Percentiles rank a stretch among this genome's conserved stretches.
Evolutionary conservation across 1,140 invertebrate genomes (phyloP).

Genomic region (Apis dorsata): DNA sequence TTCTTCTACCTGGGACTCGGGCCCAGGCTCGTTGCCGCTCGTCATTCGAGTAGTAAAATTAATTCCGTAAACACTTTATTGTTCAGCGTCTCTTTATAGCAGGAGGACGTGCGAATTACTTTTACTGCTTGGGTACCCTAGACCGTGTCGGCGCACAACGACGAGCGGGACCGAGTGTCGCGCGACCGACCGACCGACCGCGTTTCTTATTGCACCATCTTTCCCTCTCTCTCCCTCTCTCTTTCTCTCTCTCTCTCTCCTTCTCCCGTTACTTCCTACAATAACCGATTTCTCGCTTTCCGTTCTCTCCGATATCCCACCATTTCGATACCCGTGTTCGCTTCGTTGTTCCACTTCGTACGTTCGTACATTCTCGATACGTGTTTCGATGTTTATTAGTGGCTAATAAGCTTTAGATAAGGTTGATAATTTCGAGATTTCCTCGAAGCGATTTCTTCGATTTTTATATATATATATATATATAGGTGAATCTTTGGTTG

Average conservation of each 20-base stretch:
- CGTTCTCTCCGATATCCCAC: constrained; percentile 22
- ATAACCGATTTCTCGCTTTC: background rate
- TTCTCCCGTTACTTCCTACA: constrained; percentile 34
- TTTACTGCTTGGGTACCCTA: constrained; percentile 65
- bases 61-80: constrained; percentile 75
- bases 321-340: no score
- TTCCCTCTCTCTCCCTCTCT: background rate
- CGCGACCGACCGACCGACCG: constrained; percentile 28
- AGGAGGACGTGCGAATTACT: constrained; percentile 67
- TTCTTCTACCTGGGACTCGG: constrained; percentile 59
- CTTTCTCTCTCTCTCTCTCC: no score
- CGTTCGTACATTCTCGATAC: no score
- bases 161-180: constrained; percentile 50
- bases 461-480: no score
- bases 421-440: no score
- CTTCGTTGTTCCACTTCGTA: no score
- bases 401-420: no score
- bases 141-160: constrained; percentile 31
- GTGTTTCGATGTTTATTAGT: no score
- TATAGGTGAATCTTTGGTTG: no score
- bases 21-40: constrained; percentile 27
- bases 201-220: constrained; percentile 31
- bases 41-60: constrained; percentile 71
- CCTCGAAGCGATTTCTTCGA: no score
- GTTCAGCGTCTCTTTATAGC: constrained; percentile 67